phyloP scores from a whole-genome alignment of 2,797 vertebrate genomes.

The Nothura maculosa region DNA sequence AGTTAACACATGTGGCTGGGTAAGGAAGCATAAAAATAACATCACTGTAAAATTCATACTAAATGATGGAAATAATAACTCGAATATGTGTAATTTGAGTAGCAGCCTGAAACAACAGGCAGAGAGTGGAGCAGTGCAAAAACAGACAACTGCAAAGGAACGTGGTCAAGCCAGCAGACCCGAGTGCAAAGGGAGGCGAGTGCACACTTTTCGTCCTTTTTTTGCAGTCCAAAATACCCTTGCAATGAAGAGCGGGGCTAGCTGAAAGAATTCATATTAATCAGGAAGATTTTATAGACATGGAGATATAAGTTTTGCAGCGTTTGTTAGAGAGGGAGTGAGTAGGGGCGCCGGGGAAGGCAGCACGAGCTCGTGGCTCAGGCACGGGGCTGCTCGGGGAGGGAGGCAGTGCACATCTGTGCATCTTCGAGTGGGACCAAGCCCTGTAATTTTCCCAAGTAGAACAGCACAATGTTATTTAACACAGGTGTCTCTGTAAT shows the following conservation, averaged over 20 bases:
- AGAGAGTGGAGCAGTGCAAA: constrained; percentile 12
- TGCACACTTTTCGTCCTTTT: background rate
- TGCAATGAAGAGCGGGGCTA: background rate
- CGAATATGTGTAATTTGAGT: constrained; percentile 71
- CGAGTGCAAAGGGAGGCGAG: background rate
- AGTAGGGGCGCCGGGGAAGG: background rate
- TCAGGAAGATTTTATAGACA: background rate
- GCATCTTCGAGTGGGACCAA: constrained; percentile 19
- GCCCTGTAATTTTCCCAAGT: constrained; percentile 67
- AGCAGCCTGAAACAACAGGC: constrained; percentile 67
- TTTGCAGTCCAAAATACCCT: background rate
- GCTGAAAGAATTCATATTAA: background rate
- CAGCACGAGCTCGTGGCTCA: background rate
- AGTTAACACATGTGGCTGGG: constrained; percentile 70
- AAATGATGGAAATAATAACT: constrained; percentile 81
- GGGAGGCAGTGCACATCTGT: constrained; percentile 22
- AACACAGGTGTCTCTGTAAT: constrained; percentile 73
- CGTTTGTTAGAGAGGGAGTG: background rate
- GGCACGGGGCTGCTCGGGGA: background rate
- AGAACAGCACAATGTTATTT: constrained; percentile 55
- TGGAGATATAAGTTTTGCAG: background rate
- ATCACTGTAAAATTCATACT: constrained; percentile 76
- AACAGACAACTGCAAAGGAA: constrained; percentile 29
- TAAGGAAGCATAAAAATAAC: constrained; percentile 78
- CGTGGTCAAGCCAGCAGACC: background rate